Conservation (phyloP, 2,113 vertebrate species). For the Elephas maximus region DNA sequence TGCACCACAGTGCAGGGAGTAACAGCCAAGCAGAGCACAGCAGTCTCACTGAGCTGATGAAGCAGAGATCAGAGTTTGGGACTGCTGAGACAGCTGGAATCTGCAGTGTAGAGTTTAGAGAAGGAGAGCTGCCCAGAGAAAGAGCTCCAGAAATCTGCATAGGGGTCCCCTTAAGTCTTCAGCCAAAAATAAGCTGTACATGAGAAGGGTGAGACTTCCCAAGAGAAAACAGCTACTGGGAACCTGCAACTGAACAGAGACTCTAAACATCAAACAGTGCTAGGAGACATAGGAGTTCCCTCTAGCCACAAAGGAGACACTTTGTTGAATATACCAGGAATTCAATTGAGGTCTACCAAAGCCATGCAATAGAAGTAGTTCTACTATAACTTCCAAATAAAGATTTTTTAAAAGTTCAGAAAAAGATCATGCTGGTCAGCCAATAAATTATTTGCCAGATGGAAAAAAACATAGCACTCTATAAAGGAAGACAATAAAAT, state of each 20-base stretch:
- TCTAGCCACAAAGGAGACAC: background rate
- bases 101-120: too few species aligned
- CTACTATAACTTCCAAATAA: background rate
- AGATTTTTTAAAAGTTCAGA: background rate
- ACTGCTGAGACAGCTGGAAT: too few species aligned
- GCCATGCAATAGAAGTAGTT: background rate
- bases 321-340: background rate
- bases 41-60: background rate
- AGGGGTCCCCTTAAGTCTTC: background rate
- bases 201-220: background rate
- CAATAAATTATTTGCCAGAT: background rate
- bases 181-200: background rate
- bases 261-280: background rate
- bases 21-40: background rate
- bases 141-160: too few species aligned
- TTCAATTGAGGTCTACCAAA: background rate
- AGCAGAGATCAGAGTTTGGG: background rate
- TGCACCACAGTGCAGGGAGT: background rate
- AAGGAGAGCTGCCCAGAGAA: too few species aligned
- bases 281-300: background rate
- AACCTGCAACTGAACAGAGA: background rate
- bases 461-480: background rate
- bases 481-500: background rate
- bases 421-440: background rate
- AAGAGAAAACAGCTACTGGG: background rate